Evolutionary conservation across 2,888 invertebrate genomes (phyloP), one percentile per base, ranked within the genome.

Genomic region (Steinernema hermaphroditum): DNA sequence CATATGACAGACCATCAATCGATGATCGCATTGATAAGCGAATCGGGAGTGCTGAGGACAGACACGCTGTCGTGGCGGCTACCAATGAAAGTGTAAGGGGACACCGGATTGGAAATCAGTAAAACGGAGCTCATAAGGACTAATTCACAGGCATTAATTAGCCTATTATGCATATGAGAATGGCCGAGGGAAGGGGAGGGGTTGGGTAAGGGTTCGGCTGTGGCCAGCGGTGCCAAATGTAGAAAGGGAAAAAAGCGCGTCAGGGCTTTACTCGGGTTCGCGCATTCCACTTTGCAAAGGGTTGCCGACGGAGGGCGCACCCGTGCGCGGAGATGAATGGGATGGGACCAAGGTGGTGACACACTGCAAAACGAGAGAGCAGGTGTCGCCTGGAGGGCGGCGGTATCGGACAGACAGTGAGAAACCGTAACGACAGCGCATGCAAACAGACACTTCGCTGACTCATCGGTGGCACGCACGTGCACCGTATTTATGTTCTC

Each of bases 1-100:
- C 62, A 62, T 62, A 62, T 62, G 62, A 62, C 62, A 62, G 62
- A 62, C 62, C 62, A 62, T 27, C 62, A 62, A 62, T 62, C 62
- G 62, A 62, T 62, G 62, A 62, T 62, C 32, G 62, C 16, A 62
- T 62, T 62, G 62, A 62, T 62, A 62, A 62, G 29, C 34, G 62
- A 27, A 62, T 62, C 62, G 62, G 32, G 19, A 9, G 62, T 16
- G 62, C 32, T 62, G 27, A 27, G 32, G 19, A 50, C 22, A 50
- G n/a, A n/a, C n/a, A n/a, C n/a, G n/a, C n/a, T n/a, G n/a, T n/a
- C n/a, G n/a, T n/a, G n/a, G n/a, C n/a, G 37, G 12, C 37, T 12
- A 37, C 37, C 37, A 37, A n/a, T n/a, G n/a, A n/a, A n/a, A n/a
- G n/a, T n/a, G 37, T 8, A 37, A 37, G 37, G 37, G 37, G 12